Conservation (phyloP, 2,113 vertebrate species). For the Triplophysa tibetana region DNA sequence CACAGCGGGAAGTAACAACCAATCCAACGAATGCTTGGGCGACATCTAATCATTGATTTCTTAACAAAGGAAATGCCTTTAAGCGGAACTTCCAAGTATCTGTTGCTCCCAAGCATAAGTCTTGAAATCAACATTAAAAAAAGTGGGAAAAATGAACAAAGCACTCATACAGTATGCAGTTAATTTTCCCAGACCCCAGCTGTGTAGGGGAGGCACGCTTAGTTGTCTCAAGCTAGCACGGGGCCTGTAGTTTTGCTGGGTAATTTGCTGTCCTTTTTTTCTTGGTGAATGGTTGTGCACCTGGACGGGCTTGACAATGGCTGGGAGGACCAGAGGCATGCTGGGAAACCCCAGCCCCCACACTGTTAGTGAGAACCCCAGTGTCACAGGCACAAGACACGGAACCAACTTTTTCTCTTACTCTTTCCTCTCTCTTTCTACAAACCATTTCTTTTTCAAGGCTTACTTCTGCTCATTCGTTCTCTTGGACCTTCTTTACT, state of each 20-base stretch:
- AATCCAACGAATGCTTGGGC: constrained; percentile 59
- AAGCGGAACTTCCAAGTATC: not conserved
- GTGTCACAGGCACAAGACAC: constrained; percentile 63
- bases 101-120: not conserved
- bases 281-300: constrained; percentile 71
- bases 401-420: constrained; percentile 54
- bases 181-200: constrained; percentile 45
- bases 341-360: constrained; percentile 58
- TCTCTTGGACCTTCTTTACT: constrained; percentile 21
- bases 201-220: constrained; percentile 26
- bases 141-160: not conserved
- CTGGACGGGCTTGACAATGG: constrained; percentile 72
- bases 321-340: constrained; percentile 60
- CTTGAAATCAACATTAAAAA: constrained; percentile 9
- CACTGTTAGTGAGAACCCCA: constrained; percentile 72
- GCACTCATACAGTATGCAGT: not conserved
- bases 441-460: constrained; percentile 4
- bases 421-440: constrained; percentile 49
- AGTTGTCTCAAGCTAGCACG: constrained; percentile 4
- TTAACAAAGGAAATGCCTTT: not conserved
- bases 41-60: constrained; percentile 42
- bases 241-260: constrained; percentile 41
- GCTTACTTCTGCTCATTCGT: constrained; percentile 5
- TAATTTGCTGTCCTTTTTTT: constrained; percentile 46
- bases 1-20: constrained; percentile 71